Percentiles rank a stretch among this genome's conserved stretches.
These are phyloP conservation scores for Spodoptera picta DNA, from an alignment of 2,888 invertebrate genomes.

Conservation along the genomic window DNA sequence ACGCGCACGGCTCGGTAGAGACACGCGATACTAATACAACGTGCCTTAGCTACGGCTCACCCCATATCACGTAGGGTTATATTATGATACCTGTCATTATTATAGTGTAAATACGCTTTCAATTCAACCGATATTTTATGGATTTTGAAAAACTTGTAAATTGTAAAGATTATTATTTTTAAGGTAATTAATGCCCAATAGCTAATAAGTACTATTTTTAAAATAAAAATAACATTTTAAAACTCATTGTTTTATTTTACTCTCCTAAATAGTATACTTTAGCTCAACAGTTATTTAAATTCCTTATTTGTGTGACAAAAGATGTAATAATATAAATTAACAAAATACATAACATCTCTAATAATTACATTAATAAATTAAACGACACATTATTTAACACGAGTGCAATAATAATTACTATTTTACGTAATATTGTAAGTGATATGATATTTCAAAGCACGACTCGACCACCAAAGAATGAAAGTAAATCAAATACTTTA, in stretches of 20 bases:
- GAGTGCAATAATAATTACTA: no score
- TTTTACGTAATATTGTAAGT: no score
- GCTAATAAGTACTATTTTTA: slow-evolving; percentile 87
- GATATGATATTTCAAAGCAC: no score
- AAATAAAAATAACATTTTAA: slow-evolving; percentile 87
- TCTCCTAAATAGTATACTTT: slow-evolving; percentile 34
- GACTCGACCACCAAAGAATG: no score
- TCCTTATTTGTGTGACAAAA: no score
- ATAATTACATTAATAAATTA: no score
- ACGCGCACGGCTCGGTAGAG: slow-evolving; percentile 43
- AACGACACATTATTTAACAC: no score
- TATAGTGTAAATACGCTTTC: slow-evolving; percentile 87
- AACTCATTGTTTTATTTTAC: slow-evolving; percentile 79
- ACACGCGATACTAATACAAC: slow-evolving; percentile 77
- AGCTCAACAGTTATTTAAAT: slow-evolving; percentile 9
- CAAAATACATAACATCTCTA: no score
- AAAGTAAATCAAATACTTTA: no score
- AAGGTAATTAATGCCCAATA: slow-evolving; percentile 87
- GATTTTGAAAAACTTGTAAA: slow-evolving; percentile 89
- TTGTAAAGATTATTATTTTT: slow-evolving; percentile 89
- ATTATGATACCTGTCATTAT: slow-evolving; percentile 84
- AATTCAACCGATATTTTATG: slow-evolving; percentile 88
- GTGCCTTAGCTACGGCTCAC: slow-evolving; percentile 87
- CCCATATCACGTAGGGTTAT: slow-evolving; percentile 86
- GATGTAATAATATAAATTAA: no score